Evolutionary conservation across 2,888 invertebrate species (phyloP).

Genomic region (Charanyca ferruginea): DNA sequence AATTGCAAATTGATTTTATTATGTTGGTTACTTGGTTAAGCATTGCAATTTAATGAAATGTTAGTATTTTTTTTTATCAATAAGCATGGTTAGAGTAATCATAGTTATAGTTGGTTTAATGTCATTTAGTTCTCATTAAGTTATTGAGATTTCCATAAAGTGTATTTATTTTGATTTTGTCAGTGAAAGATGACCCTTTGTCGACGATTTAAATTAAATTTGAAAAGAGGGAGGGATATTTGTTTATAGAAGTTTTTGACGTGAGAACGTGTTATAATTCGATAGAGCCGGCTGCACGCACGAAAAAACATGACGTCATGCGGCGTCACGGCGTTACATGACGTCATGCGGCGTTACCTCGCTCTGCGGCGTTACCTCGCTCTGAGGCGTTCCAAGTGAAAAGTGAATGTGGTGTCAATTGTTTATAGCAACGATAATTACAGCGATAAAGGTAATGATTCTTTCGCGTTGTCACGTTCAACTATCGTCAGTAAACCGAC

Average conservation of each 20-base stretch:
- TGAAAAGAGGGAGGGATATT: background rate
- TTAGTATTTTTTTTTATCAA: constrained; percentile 35
- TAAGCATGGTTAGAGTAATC: constrained; percentile 50
- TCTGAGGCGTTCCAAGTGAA: no score
- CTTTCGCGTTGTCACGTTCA: no score
- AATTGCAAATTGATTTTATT: constrained; percentile 40
- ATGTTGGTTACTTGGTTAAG: constrained; percentile 25
- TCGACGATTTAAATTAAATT: constrained; percentile 11
- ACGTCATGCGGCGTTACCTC: no score
- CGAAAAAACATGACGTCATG: no score
- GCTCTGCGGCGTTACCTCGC: no score
- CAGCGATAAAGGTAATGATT: no score
- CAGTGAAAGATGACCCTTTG: constrained; percentile 25
- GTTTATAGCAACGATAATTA: no score
- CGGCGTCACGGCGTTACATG: no score
- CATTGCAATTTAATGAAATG: constrained; percentile 55
- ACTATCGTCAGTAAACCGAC: no score
- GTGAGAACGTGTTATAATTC: no score
- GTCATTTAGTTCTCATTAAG: constrained; percentile 51
- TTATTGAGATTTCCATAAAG: constrained; percentile 50
- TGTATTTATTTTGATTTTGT: constrained; percentile 56
- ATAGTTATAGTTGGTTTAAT: constrained; percentile 38
- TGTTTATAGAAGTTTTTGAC: background rate
- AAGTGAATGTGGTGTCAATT: no score
- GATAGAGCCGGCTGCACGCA: no score